These are phyloP conservation scores for Phyllopteryx taeniolatus DNA, from an alignment of 2,113 vertebrate genomes.

Conservation along the genomic window DNA sequence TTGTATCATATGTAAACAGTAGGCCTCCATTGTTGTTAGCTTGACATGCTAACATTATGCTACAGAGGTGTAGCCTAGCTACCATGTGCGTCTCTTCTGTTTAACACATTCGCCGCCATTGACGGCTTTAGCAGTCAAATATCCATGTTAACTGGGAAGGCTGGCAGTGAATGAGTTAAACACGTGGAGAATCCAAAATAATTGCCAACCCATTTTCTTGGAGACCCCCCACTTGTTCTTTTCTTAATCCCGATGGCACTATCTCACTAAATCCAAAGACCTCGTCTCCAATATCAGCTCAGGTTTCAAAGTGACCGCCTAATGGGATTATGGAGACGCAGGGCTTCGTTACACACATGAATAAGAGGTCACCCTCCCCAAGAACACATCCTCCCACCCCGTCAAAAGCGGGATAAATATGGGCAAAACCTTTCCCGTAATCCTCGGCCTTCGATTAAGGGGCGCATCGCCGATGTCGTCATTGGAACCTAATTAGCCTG, in stretches of 20 bases:
- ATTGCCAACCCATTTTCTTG: not conserved
- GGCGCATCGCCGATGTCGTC: conserved; percentile 16
- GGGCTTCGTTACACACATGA: conserved; percentile 74
- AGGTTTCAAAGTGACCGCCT: conserved; percentile 70
- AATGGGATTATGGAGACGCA: conserved; percentile 77
- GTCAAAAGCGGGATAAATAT: conserved; percentile 38
- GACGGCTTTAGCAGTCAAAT: too few species aligned
- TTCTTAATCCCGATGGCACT: not conserved
- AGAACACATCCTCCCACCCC: conserved; percentile 44
- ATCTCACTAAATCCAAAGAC: not conserved
- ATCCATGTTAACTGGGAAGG: too few species aligned
- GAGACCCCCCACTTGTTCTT: not conserved
- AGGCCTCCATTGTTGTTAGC: not conserved
- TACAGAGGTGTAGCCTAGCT: not conserved
- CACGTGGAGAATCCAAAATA: not conserved
- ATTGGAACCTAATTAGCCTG: conserved; percentile 37
- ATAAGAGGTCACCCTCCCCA: conserved; percentile 61
- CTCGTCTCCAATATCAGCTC: conserved; percentile 70
- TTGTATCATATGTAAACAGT: not conserved
- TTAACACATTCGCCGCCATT: not conserved
- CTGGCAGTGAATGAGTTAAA: not conserved
- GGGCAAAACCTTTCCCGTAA: conserved; percentile 33
- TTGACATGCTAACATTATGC: not conserved
- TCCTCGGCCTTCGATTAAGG: conserved; percentile 27
- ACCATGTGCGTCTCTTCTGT: not conserved